phyloP scores from a whole-genome alignment of 2,113 vertebrate genomes.

The Syrrhaptes paradoxus region DNA sequence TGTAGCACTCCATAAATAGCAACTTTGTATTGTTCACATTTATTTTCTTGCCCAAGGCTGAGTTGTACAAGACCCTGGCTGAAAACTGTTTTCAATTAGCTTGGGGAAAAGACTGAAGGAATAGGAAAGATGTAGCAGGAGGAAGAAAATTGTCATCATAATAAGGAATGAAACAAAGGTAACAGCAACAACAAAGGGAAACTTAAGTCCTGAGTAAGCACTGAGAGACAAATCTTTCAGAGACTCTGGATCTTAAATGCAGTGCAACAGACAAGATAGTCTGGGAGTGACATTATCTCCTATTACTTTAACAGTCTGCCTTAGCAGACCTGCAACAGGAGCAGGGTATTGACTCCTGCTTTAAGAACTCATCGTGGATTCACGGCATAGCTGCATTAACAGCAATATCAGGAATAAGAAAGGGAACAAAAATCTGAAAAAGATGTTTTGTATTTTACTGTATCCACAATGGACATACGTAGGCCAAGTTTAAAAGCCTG shows the following conservation, averaged over 20 bases:
- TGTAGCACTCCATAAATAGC: neutral
- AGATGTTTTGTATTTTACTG: neutral
- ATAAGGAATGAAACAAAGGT: neutral
- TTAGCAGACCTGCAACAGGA: neutral
- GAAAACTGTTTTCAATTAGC: neutral
- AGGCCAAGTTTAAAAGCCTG: neutral
- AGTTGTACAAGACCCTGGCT: neutral
- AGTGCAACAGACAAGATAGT: neutral
- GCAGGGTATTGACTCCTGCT: neutral
- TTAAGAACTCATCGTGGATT: neutral
- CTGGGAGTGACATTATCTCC: neutral
- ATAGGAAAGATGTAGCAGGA: neutral
- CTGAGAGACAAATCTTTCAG: neutral
- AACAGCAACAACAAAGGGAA: neutral
- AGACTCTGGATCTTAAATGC: neutral
- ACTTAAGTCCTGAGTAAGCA: neutral
- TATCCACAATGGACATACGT: accelerated
- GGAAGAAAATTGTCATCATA: neutral
- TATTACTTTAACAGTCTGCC: neutral
- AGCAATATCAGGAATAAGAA: neutral
- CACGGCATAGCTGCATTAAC: neutral
- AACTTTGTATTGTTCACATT: neutral
- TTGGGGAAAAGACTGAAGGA: neutral
- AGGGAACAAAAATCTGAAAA: neutral
- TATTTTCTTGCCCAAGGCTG: neutral